Percentiles rank a stretch among this genome's conserved stretches.
Conservation (phyloP, 2,113 vertebrate species). For the Eupsittula cactorum region DNA sequence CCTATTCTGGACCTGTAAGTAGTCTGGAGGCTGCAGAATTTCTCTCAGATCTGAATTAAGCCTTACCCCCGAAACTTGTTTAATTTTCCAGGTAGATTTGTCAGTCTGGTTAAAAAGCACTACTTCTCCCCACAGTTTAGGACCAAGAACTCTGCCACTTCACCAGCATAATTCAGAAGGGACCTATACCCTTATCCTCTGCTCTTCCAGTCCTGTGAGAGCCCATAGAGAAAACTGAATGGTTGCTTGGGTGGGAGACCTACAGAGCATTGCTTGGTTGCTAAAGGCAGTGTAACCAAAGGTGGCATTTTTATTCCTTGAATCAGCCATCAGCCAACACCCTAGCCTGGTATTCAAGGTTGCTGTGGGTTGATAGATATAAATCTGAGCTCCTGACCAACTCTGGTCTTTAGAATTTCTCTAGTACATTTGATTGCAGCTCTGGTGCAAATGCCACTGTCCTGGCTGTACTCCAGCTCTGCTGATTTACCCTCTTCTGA, state of each 20-base stretch:
- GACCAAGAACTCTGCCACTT: neutral
- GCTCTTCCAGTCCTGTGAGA: neutral
- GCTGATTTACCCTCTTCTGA: neutral
- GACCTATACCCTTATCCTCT: neutral
- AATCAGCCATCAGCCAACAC: slow-evolving; percentile 49
- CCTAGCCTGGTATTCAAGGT: slow-evolving; percentile 54
- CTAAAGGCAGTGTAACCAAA: slow-evolving; percentile 48
- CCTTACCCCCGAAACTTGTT: neutral
- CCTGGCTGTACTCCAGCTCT: neutral
- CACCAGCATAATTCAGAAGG: neutral
- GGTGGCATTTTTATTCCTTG: slow-evolving; percentile 49
- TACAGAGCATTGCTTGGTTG: neutral
- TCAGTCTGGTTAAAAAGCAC: neutral
- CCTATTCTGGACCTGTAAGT: neutral
- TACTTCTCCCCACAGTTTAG: neutral
- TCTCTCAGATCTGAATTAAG: neutral
- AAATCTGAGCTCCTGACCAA: slow-evolving; percentile 59
- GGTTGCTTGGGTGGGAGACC: slow-evolving; percentile 21
- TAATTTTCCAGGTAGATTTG: neutral
- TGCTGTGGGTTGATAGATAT: slow-evolving; percentile 50
- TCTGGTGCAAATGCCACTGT: neutral
- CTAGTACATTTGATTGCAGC: neutral
- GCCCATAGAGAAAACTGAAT: neutral
- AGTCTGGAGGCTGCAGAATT: neutral
- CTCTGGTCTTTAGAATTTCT: slow-evolving; percentile 42